Evolutionary conservation across 2,888 invertebrate genomes (phyloP), one percentile per base, ranked within the genome.

Genomic region (Parochlus steinenii): DNA sequence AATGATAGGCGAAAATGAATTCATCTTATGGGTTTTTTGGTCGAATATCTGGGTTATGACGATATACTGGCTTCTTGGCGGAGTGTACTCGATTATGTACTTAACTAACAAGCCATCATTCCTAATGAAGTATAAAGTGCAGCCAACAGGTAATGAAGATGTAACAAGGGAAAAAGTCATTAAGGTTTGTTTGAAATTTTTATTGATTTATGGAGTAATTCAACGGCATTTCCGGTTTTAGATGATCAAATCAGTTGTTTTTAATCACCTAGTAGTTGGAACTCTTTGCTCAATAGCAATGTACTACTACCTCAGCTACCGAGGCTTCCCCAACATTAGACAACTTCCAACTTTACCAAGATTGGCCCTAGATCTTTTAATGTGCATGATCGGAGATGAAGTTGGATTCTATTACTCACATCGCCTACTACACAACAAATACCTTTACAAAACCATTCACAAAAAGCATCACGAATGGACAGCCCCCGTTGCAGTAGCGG

Each of bases 111-210:
- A 28, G 16, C 34, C 34, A 15, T 6, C 7, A 10, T 34, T 34
- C 11, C 22, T 34, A 20, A 12, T 15, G 15, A 34, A 34, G 23
- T 34, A 10, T 11, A 34, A 34, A 15, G 28, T 28, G 15, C 34
- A 34, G 5, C 34, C 34, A 10, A 78, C 79, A 15, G 78, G 76
- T 39, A 79, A 82, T 54, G 76, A 77, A 47, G 80, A 80, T 1
- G 77, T 81, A 10, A 70, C 75, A 47, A 63, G 48, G 3, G 59
- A 56, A 38, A 64, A 63, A 42, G 56, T 78, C 12, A 22, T 18
- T 5, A 27, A 19, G 12, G 34, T 28, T 2, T 20, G 18, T 14
- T 5, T 34, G 27, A 12, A 12, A 4, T n/a, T n/a, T n/a, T n/a
- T n/a, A n/a, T n/a, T n/a, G n/a, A n/a, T n/a, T n/a, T n/a, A n/a